Percentiles rank a stretch among this genome's conserved stretches.
phyloP scores from a whole-genome alignment of 2,888 invertebrate genomes.

The Pollenia angustigena region DNA sequence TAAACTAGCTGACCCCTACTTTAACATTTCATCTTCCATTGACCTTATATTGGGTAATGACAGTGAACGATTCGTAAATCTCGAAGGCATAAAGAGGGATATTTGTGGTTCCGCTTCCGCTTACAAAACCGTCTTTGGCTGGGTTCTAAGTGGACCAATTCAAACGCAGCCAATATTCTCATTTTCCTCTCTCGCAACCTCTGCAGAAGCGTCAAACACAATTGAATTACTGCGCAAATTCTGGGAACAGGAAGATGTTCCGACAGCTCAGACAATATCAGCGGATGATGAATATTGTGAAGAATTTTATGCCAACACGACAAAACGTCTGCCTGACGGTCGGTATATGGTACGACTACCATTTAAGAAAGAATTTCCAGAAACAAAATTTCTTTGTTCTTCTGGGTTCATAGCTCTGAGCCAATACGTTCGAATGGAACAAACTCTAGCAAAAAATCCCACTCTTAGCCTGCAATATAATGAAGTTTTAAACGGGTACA shows the following conservation, averaged over 20 bases:
- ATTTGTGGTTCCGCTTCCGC: background rate
- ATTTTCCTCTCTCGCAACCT: too few species aligned
- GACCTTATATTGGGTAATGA: constrained; percentile 21
- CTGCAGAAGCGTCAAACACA: background rate
- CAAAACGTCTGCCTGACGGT: too few species aligned
- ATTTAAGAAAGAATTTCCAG: too few species aligned
- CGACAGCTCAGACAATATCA: background rate
- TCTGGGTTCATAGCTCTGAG: too few species aligned
- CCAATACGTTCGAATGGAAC: too few species aligned
- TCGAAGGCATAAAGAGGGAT: constrained; percentile 26
- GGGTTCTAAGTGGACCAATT: constrained; percentile 10
- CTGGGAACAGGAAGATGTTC: background rate
- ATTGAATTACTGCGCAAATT: too few species aligned
- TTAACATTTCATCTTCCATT: constrained; percentile 19
- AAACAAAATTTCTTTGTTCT: too few species aligned
- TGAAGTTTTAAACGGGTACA: constrained; percentile 22
- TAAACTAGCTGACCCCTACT: constrained; percentile 42
- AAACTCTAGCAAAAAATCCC: too few species aligned
- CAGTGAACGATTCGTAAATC: constrained; percentile 3
- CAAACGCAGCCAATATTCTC: background rate
- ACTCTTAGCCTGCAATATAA: background rate
- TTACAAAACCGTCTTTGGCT: too few species aligned
- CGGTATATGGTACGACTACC: background rate
- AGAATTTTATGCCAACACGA: too few species aligned
- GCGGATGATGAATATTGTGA: background rate